phyloP scores from a whole-genome alignment of 2,888 invertebrate species.

The Hypolimnas misippus region DNA sequence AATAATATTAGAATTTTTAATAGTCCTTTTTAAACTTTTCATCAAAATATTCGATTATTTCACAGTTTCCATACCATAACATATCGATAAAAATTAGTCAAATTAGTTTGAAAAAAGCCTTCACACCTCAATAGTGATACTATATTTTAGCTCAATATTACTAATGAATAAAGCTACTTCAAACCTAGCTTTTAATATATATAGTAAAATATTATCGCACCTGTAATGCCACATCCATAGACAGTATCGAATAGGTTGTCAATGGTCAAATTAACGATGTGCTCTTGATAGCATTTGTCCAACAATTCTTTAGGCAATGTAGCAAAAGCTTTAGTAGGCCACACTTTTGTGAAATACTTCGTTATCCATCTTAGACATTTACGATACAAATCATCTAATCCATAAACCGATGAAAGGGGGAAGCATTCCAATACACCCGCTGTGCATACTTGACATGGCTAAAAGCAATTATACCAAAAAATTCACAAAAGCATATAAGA shows the following conservation, averaged over 20 bases:
- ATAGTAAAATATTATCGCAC: constrained; percentile 67
- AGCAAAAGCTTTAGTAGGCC: constrained; percentile 96
- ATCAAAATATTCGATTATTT: too few species aligned
- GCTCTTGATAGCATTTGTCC: constrained; percentile 93
- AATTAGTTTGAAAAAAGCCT: neutral
- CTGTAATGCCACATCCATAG: constrained; percentile 89
- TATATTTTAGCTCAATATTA: neutral
- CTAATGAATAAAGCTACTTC: neutral
- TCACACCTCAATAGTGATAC: neutral
- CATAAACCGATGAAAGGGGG: constrained; percentile 92
- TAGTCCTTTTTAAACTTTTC: too few species aligned
- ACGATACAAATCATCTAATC: constrained; percentile 93
- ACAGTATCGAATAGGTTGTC: constrained; percentile 93
- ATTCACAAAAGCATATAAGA: constrained; percentile 10
- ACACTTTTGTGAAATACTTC: constrained; percentile 91
- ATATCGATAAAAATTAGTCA: too few species aligned
- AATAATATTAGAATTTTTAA: too few species aligned
- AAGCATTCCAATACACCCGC: constrained; percentile 94
- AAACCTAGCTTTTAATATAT: neutral
- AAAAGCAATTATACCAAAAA: constrained; percentile 58
- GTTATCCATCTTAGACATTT: constrained; percentile 95
- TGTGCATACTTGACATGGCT: constrained; percentile 95
- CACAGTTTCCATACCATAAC: too few species aligned
- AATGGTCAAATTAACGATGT: constrained; percentile 90
- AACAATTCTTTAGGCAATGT: constrained; percentile 91